These are phyloP conservation scores for Callorhinus ursinus DNA, from an alignment of 2,113 vertebrate genomes.

Conservation along the genomic window DNA sequence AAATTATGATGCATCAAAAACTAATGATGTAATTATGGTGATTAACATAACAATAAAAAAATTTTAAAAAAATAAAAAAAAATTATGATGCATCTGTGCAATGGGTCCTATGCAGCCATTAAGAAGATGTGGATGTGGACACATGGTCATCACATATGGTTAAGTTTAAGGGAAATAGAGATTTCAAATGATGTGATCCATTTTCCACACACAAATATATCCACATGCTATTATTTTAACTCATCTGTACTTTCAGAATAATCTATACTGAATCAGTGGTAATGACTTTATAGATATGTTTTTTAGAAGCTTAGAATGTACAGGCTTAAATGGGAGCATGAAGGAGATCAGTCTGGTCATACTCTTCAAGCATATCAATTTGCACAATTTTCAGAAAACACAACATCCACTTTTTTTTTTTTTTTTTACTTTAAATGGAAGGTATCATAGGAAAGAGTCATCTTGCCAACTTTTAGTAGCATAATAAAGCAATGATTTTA, in stretches of 20 bases:
- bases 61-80: too few relatives aligned
- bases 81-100: neutral
- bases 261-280: neutral
- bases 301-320: neutral
- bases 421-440: slow-evolving; percentile 35
- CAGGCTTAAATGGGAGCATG: neutral
- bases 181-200: neutral
- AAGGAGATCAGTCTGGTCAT: neutral
- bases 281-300: neutral
- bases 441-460: neutral
- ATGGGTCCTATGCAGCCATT: neutral
- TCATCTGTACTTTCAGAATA: neutral
- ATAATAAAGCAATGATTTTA: slow-evolving; percentile 59
- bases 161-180: neutral
- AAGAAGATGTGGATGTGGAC: neutral
- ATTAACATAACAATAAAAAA: too few relatives aligned
- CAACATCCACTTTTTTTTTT: neutral
- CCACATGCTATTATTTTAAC: neutral
- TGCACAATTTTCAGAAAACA: neutral
- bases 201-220: neutral
- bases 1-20: neutral
- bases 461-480: slow-evolving; percentile 19
- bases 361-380: neutral
- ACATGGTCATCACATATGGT: neutral
- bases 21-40: too few relatives aligned